Evolutionary conservation across 2,113 vertebrate genomes (phyloP), one percentile per base, ranked within the genome.

Genomic region (Acrocephalus kingi): DNA sequence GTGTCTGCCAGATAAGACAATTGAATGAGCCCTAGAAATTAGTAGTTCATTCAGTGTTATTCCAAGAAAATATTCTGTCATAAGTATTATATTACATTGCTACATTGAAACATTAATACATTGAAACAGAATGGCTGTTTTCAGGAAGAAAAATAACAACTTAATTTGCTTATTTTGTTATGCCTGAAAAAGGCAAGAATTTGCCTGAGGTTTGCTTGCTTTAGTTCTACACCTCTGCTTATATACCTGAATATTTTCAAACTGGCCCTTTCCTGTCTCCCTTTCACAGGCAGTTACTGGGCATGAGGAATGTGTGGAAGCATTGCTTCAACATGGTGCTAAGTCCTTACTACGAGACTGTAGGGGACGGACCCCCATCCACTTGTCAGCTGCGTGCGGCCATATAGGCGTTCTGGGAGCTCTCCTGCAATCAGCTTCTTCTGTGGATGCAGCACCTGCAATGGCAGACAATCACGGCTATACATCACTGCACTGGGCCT

Each of bases 401-500:
- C 99, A 99, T 94, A 98, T 98, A 61, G 99, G 99, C 43, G 99
- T 99, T 87, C 98, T 99, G 61, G 99, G 99, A 93, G 98, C 98
- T 30, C 99, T 99, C 82, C 95, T 99, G 97, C 99, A 99, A 97
- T 98, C 99, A 55, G 98, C 99, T 43, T 95, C 99, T 59, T 97
- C 98, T 64, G 87, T 97, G 90, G 99, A 99, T 93, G 97, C 98
- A 41, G 97, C 98, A 37, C 99, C 99, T 84, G 98, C 98, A 35
- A 87, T 98, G 95, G 98, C 98, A 96, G 99, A 99, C 98, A 99
- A 98, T 99, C 98, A 99, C 10, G 99, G 99, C 97, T 99, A 99
- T 63, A 99, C 99, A 30, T 99, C 99, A 22, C 98, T 99, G 92
- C 99, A 99, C 75, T 99, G 99, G 99, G 99, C 99, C 96, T 99